Evolutionary conservation across 2,797 vertebrate genomes (phyloP).

Genomic region (Tapirus indicus): DNA sequence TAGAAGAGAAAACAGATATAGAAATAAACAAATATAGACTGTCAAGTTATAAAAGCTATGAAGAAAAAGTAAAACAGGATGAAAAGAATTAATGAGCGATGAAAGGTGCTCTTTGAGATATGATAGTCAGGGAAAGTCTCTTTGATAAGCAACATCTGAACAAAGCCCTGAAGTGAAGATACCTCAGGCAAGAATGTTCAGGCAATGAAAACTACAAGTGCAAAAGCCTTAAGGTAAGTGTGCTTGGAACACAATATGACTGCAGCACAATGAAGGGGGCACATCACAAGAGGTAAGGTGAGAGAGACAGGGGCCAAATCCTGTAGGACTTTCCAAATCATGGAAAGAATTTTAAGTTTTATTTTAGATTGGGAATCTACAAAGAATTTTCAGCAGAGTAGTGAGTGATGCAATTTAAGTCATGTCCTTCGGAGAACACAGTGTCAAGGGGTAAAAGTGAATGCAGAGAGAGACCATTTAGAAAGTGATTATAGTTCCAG

Average conservation of each 20-base stretch:
- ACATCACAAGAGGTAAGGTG: background rate
- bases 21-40: conserved; percentile 2
- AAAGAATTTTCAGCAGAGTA: background rate
- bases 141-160: background rate
- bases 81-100: background rate
- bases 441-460: background rate
- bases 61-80: background rate
- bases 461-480: background rate
- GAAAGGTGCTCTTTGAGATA: background rate
- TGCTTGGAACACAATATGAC: background rate
- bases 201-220: background rate
- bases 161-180: background rate
- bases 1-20: background rate
- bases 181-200: background rate
- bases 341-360: background rate
- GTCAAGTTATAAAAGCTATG: background rate
- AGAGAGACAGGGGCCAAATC: background rate
- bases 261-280: background rate
- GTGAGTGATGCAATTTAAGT: background rate
- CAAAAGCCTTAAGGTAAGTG: background rate
- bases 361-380: background rate
- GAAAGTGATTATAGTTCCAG: background rate
- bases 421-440: background rate
- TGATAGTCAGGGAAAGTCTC: background rate
- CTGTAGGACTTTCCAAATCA: background rate